These are phyloP conservation scores for Chlamydotis undulata DNA, from an alignment of 2,113 vertebrate genomes.

Conservation along the genomic window DNA sequence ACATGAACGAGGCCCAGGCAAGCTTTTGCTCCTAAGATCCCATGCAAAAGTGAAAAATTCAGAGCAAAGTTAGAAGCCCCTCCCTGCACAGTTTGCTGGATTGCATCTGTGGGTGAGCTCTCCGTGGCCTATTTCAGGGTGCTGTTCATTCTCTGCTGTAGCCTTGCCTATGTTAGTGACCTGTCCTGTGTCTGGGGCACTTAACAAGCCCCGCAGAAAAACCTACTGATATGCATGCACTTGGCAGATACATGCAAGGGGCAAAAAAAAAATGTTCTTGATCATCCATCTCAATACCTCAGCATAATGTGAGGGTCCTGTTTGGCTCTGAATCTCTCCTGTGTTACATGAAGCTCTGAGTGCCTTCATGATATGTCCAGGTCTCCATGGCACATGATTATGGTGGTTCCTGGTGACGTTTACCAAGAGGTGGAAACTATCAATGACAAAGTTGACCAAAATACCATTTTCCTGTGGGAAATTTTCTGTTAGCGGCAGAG, in stretches of 20 bases:
- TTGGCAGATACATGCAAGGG: background rate
- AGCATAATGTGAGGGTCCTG: background rate
- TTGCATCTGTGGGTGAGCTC: accelerated
- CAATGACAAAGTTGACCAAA: background rate
- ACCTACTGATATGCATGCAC: background rate
- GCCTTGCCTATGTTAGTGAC: accelerated
- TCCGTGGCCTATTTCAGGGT: background rate
- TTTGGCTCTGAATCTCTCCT: background rate
- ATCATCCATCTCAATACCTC: background rate
- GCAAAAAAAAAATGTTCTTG: background rate
- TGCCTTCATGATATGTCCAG: accelerated
- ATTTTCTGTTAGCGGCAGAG: background rate
- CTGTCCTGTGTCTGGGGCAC: background rate
- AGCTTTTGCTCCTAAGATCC: background rate
- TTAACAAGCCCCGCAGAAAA: background rate
- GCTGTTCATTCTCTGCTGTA: background rate
- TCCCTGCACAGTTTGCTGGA: background rate
- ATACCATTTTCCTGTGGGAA: background rate
- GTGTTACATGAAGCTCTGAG: background rate
- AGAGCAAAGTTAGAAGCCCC: background rate
- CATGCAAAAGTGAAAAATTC: background rate
- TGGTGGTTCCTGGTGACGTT: background rate
- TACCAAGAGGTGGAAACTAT: background rate
- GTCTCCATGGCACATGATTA: background rate
- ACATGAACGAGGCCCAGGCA: background rate